Evolutionary conservation across 2,113 vertebrate species (phyloP).

Genomic region (Geococcyx californianus): DNA sequence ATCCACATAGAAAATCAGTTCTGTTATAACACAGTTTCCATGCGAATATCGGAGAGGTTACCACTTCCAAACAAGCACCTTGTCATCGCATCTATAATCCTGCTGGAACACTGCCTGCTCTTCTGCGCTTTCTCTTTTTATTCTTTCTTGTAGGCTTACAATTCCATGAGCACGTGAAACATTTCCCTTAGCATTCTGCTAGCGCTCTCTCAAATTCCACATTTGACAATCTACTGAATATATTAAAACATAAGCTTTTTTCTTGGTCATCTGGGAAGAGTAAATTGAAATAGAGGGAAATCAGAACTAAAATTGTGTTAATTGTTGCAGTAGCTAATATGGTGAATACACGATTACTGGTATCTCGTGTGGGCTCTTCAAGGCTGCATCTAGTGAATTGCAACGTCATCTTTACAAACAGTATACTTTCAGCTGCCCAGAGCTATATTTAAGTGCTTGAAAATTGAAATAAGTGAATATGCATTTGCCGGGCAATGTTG

Average conservation of each 20-base stretch:
- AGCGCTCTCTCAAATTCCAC: neutral
- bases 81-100: neutral
- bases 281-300: neutral
- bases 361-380: neutral
- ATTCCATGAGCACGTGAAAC: neutral
- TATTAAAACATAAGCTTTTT: neutral
- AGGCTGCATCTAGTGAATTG: neutral
- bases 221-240: neutral
- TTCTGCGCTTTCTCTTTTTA: neutral
- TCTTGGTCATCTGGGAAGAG: neutral
- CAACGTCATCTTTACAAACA: neutral
- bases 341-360: neutral
- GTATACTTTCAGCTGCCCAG: neutral
- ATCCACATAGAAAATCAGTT: neutral
- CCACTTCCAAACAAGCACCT: neutral
- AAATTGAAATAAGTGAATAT: constrained; percentile 1
- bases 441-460: neutral
- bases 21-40: neutral
- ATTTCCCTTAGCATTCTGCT: neutral
- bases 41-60: neutral
- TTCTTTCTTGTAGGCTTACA: neutral
- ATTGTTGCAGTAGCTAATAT: neutral
- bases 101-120: neutral
- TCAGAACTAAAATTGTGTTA: neutral
- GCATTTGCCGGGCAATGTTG: neutral